phyloP scores from a whole-genome alignment of 2,888 invertebrate genomes.

The Chirona hameri region DNA sequence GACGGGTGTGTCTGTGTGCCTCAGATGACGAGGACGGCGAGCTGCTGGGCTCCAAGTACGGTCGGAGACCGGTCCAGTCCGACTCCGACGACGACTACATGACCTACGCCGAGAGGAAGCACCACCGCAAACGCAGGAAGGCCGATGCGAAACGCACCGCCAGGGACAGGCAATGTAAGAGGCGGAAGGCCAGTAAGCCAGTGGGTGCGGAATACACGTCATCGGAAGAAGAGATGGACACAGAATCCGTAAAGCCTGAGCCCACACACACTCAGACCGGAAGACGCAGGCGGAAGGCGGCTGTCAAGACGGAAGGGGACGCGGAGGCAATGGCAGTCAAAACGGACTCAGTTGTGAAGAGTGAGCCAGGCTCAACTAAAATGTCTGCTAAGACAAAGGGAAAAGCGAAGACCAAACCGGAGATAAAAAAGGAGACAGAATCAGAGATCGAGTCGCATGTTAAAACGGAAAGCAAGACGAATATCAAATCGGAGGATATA shows the following conservation, averaged over 20 bases:
- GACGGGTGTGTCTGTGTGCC: background rate
- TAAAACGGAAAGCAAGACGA: too few species aligned
- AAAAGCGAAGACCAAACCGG: too few species aligned
- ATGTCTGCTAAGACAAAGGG: too few species aligned
- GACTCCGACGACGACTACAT: background rate
- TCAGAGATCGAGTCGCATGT: too few species aligned
- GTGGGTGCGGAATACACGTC: background rate
- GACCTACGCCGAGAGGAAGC: background rate
- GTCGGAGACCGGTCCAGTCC: background rate
- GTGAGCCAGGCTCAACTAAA: too few species aligned
- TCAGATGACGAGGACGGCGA: constrained; percentile 22
- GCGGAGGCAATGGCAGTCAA: too few species aligned
- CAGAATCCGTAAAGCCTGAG: background rate
- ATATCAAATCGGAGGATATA: too few species aligned
- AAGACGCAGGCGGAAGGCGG: too few species aligned
- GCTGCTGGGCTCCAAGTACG: background rate
- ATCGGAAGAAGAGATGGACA: background rate
- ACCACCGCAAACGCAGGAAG: background rate
- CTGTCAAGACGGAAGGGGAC: too few species aligned
- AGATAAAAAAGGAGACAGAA: too few species aligned
- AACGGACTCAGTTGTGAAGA: too few species aligned
- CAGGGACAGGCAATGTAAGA: background rate
- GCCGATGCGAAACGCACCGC: background rate
- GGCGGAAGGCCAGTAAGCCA: background rate
- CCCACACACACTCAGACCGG: background rate